phyloP scores from a whole-genome alignment of 1,140 invertebrate species.

The Brachionus koreanus region DNA sequence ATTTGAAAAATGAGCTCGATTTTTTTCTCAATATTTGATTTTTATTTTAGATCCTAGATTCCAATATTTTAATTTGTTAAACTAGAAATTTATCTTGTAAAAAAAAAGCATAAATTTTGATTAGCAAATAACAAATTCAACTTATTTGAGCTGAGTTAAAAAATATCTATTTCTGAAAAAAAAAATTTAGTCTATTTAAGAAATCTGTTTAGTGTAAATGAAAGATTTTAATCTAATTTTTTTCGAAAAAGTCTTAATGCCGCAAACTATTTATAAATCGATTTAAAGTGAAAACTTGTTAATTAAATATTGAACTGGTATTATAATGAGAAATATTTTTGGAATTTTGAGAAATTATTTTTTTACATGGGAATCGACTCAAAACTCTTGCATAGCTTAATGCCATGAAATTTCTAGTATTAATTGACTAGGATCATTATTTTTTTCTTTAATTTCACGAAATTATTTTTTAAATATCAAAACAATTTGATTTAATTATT shows the following conservation, averaged over 20 bases:
- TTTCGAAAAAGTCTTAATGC: background rate
- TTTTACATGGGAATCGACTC: background rate
- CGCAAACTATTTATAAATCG: background rate
- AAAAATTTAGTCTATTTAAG: no score
- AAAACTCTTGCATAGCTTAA: background rate
- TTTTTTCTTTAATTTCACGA: no score
- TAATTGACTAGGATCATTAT: no score
- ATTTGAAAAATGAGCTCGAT: background rate
- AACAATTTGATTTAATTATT: no score
- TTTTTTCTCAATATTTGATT: background rate
- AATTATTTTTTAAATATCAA: no score
- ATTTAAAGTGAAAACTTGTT: no score
- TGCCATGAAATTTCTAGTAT: background rate
- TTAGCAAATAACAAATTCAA: background rate
- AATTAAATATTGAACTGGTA: background rate
- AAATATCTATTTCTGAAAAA: no score
- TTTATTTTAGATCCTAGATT: background rate
- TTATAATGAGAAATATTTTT: background rate
- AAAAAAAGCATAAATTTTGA: background rate
- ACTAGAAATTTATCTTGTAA: background rate
- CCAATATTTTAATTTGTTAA: background rate
- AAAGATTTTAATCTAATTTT: background rate
- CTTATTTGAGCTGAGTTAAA: background rate
- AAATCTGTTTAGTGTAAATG: constrained; percentile 33
- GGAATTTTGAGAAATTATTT: background rate